Conservation (phyloP, 2,888 invertebrate genomes). For the Xestia xanthographa region DNA sequence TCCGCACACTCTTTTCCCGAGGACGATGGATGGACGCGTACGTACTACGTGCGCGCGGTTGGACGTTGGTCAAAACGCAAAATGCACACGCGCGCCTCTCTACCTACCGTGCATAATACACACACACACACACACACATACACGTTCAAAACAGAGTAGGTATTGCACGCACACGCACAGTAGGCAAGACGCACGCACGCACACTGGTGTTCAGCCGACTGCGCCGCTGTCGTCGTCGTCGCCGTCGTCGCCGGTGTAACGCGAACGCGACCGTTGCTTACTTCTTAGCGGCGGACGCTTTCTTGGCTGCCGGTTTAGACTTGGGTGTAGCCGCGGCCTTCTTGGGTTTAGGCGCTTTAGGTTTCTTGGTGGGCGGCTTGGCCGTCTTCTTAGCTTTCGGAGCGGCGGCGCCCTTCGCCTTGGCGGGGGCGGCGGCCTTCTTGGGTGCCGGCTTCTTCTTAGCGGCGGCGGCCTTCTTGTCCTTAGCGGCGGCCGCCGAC, state of each 20-base stretch:
- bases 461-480: slow-evolving; percentile 71
- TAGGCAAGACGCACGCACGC: background rate
- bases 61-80: no score
- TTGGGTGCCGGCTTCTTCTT: slow-evolving; percentile 71
- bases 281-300: slow-evolving; percentile 64
- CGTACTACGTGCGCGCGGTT: no score
- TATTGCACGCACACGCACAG: no score
- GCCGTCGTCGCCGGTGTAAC: no score
- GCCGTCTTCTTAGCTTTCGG: slow-evolving; percentile 70
- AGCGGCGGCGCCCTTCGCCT: slow-evolving; percentile 67
- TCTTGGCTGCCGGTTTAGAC: slow-evolving; percentile 65
- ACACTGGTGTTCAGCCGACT: slow-evolving; percentile 79
- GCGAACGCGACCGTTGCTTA: slow-evolving; percentile 28
- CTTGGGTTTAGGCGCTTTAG: slow-evolving; percentile 81
- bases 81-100: no score
- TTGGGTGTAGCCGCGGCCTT: slow-evolving; percentile 70
- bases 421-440: slow-evolving; percentile 65
- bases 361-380: slow-evolving; percentile 79
- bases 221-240: slow-evolving; percentile 11
- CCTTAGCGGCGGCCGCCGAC: slow-evolving; percentile 58
- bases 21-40: no score
- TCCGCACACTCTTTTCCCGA: no score
- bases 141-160: no score
- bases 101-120: no score
- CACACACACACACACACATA: no score